phyloP scores from a whole-genome alignment of 92 coral and sea anemone species.

The Palythoa heliodiscus region DNA sequence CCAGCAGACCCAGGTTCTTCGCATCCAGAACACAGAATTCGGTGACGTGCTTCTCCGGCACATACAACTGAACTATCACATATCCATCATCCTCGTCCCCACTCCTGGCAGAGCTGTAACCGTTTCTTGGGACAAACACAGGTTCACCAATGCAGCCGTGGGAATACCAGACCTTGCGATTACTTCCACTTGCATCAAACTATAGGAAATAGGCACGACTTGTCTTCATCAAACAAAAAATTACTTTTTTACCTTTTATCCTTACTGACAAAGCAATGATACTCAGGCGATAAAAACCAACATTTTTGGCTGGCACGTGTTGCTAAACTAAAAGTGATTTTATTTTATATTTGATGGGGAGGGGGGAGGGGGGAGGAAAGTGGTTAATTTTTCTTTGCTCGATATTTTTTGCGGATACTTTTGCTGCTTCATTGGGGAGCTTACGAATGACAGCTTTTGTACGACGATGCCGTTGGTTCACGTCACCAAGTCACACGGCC shows the following conservation, averaged over 20 bases:
- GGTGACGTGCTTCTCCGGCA: slow-evolving; percentile 85
- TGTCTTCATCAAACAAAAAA: not conserved
- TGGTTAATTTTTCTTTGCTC: no score
- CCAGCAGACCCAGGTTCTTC: slow-evolving; percentile 83
- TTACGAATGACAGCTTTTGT: no score
- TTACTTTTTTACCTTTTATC: no score
- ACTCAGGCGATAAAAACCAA: no score
- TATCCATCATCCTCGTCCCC: slow-evolving; percentile 94
- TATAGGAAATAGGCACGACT: slow-evolving; percentile 11
- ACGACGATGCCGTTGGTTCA: no score
- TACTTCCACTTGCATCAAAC: slow-evolving; percentile 58
- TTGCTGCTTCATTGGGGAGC: no score
- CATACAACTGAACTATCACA: slow-evolving; percentile 84
- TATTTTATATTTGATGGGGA: no score
- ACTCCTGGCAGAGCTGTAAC: slow-evolving; percentile 77
- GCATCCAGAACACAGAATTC: slow-evolving; percentile 88
- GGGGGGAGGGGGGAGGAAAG: no score
- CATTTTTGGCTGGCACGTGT: no score
- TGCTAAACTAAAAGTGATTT: no score
- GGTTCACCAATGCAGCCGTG: slow-evolving; percentile 91
- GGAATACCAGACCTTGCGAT: slow-evolving; percentile 86
- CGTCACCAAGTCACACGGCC: no score
- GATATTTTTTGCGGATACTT: no score
- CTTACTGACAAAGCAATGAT: not conserved
- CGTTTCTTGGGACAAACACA: slow-evolving; percentile 83